These are phyloP conservation scores for Dendrolimus pini DNA, from an alignment of 2,888 invertebrate genomes.

Conservation along the genomic window DNA sequence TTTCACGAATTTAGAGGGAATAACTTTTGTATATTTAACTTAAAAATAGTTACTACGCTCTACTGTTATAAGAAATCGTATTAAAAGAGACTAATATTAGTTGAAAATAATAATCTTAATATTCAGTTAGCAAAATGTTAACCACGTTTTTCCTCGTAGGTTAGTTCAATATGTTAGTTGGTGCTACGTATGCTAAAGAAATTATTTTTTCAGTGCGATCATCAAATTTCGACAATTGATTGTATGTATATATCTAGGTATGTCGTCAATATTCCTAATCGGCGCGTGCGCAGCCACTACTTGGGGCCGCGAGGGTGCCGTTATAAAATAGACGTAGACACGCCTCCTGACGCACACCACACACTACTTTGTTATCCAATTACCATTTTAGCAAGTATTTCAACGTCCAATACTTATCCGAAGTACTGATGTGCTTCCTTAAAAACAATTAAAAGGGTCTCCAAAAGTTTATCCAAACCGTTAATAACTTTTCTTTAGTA, in stretches of 20 bases:
- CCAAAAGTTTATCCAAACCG: conserved; percentile 2
- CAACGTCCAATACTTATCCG: neutral
- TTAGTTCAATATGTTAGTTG: too few species aligned
- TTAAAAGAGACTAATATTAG: too few species aligned
- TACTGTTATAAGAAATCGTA: too few species aligned
- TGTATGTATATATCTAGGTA: conserved; percentile 21
- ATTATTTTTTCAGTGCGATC: neutral
- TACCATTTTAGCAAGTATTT: too few species aligned
- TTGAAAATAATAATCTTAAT: too few species aligned
- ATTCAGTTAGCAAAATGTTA: too few species aligned
- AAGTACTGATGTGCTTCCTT: neutral
- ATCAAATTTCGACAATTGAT: conserved; percentile 44
- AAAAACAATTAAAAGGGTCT: too few species aligned
- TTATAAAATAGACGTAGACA: conserved; percentile 33
- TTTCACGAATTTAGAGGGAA: too few species aligned
- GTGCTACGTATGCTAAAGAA: too few species aligned
- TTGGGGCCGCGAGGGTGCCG: conserved; percentile 65
- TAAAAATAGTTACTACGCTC: too few species aligned
- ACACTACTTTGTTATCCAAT: conserved; percentile 9
- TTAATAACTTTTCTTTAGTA: conserved; percentile 43
- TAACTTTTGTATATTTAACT: too few species aligned
- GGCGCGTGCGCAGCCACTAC: conserved; percentile 26
- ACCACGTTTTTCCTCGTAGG: too few species aligned
- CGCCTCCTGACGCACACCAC: conserved; percentile 45
- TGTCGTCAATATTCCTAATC: conserved; percentile 55